A percentile compares a stretch with the other conserved stretches of the same genome.
These are phyloP conservation scores for Nasonia longicornis DNA, from an alignment of 1,140 invertebrate species.

Conservation along the genomic window DNA sequence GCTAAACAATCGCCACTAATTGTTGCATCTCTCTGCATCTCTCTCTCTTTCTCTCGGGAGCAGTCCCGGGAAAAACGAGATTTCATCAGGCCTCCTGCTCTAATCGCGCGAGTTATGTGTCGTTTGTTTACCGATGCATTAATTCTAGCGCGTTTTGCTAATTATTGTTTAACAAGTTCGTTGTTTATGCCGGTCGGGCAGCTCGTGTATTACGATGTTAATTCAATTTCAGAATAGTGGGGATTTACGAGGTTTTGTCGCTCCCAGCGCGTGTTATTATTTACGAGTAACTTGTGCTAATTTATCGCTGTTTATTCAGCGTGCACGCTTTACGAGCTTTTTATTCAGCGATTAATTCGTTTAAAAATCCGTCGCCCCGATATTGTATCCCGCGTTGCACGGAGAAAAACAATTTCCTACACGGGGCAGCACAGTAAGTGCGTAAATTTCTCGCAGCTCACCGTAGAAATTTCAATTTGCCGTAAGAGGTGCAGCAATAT, in stretches of 20 bases:
- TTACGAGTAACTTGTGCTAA: neutral
- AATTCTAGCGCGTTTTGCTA: neutral
- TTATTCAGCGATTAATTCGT: neutral
- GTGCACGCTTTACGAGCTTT: neutral
- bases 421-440: no score
- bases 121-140: neutral
- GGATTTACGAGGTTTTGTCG: neutral
- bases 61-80: neutral
- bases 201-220: neutral
- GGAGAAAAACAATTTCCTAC: no score
- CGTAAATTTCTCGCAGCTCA: no score
- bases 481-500: no score
- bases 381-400: no score
- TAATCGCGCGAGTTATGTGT: neutral
- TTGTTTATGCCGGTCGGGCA: neutral
- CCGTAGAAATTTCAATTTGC: no score
- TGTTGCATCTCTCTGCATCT: neutral
- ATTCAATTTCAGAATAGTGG: neutral
- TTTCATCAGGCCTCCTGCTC: neutral
- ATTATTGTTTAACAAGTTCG: constrained; percentile 7
- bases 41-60: neutral
- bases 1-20: constrained; percentile 17
- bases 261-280: neutral
- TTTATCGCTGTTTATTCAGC: neutral
- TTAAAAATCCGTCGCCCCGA: neutral